Evolutionary conservation across 2,113 vertebrate species (phyloP).

Genomic region (Syngnathus scovelli): DNA sequence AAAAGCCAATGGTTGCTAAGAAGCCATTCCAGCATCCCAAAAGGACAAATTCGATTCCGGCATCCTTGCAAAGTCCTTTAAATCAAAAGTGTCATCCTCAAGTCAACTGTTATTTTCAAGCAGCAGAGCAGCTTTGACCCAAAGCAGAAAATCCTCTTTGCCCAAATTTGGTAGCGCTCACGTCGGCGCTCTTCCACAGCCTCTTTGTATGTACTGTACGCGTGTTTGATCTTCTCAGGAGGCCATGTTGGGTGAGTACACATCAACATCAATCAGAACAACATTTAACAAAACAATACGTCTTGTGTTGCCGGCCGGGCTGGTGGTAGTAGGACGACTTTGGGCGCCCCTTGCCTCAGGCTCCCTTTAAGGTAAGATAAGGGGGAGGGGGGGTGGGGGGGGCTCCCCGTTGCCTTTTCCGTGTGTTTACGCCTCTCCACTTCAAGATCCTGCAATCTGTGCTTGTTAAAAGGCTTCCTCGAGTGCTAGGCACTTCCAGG

Average conservation of each 20-base stretch:
- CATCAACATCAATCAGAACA: conserved; percentile 54
- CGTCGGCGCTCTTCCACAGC: conserved; percentile 60
- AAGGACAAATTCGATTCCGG: neutral
- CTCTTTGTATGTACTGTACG: conserved; percentile 48
- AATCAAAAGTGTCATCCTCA: conserved; percentile 55
- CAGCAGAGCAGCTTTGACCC: conserved; percentile 54
- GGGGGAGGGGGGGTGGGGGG: conserved; percentile 14
- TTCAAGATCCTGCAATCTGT: conserved; percentile 38
- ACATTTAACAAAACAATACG: conserved; percentile 42
- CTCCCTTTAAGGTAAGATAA: conserved; percentile 22
- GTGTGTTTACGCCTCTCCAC: conserved; percentile 39
- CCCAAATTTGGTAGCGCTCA: conserved; percentile 66
- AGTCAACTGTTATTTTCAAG: conserved; percentile 49
- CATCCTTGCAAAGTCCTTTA: conserved; percentile 25
- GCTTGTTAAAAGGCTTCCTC: conserved; percentile 50
- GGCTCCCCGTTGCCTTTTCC: conserved; percentile 12
- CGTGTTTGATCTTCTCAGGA: conserved; percentile 45
- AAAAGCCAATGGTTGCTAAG: conserved; percentile 15
- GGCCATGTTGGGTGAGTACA: conserved; percentile 40
- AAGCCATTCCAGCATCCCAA: conserved; percentile 13
- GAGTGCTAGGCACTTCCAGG: conserved; percentile 48
- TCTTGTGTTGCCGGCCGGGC: neutral
- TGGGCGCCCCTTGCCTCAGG: conserved; percentile 14
- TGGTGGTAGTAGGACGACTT: conserved; percentile 2
- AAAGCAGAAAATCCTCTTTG: conserved; percentile 48